These are phyloP conservation scores for Dysidea cf. avara DNA, from an alignment of 37 sponge, comb jelly and placozoan genomes.

Conservation along the genomic window DNA sequence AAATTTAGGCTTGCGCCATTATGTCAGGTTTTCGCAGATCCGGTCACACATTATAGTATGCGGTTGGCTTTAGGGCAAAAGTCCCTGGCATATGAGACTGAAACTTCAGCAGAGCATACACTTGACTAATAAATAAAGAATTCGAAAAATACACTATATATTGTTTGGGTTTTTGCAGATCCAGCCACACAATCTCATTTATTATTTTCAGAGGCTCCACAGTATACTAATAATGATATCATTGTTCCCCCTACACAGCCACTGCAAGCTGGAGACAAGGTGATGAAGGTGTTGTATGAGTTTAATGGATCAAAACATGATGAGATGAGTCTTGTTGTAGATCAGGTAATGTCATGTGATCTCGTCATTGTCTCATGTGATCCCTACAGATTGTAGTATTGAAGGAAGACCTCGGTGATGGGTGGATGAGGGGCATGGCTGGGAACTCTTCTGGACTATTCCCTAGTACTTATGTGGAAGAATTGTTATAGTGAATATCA, in stretches of 20 bases:
- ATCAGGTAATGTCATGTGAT: slow-evolving; percentile 43
- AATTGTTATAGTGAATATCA: no score
- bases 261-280: slow-evolving; percentile 39
- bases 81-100: no score
- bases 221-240: slow-evolving; percentile 7
- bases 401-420: slow-evolving; percentile 49
- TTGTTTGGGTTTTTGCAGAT: no score
- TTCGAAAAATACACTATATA: no score
- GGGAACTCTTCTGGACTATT: slow-evolving; percentile 60
- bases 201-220: background rate
- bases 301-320: slow-evolving; percentile 25
- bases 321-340: slow-evolving; percentile 55
- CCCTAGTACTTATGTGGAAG: slow-evolving; percentile 42
- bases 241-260: slow-evolving; percentile 13
- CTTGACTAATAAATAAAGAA: no score
- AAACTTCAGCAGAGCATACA: no score
- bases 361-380: background rate
- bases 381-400: slow-evolving; percentile 60
- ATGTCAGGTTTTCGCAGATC: no score
- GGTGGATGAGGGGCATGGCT: slow-evolving; percentile 63
- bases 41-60: no score
- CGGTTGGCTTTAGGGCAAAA: no score
- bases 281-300: slow-evolving; percentile 54
- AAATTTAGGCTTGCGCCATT: no score
- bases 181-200: background rate